Base-by-base conservation (phyloP, 2,888 invertebrate genomes). In the Latrodectus hesperus region DNA sequence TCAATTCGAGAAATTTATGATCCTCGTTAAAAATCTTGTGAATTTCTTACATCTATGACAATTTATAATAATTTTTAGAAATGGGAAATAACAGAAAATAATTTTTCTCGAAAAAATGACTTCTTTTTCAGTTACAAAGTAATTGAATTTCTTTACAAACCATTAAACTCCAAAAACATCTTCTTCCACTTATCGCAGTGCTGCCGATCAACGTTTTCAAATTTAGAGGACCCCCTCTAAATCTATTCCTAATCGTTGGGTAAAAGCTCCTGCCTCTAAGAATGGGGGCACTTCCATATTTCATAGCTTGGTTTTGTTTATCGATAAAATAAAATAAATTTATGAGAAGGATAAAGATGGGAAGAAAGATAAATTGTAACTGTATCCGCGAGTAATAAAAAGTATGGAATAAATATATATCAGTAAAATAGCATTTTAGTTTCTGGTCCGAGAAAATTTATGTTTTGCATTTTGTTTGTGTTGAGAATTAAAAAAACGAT, bases 351-450 rank as follows among this genome's bases (percentile, higher is more conserved):
- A 38, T 38, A 38, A 38, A 38, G 38, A 38, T 38, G 38, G 38
- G 38, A 38, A 38, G 38, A 38, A 6, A 38, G 38, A 38, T 38
- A 38, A 38, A 38, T 38, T 38, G 65, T 81, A 81, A 73, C 72
- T 53, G 60, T 65, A 81, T 81, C 73, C 80, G 73, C 73, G 73
- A 81, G 80, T 52, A 55, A 70, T 52, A 51, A 55, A 70, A 52
- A 38, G 38, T 72, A 73, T 73, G 60, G 72, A 51, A 65, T 60
- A 51, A 81, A 73, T 52, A 65, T 64, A 67, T 81, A 73, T 73
- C 52, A 26, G 80, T 51, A 65, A 81, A 81, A 81, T 81, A 71
- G 80, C 80, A 73, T 81, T 81, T 81, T 65, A 73, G 73, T 81
- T 81, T 51, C 16, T 0, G 14, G 60, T 60, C 12, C n/a, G 14